Evolutionary conservation across 2,113 vertebrate species (phyloP).

Genomic region (Aramus guarauna): DNA sequence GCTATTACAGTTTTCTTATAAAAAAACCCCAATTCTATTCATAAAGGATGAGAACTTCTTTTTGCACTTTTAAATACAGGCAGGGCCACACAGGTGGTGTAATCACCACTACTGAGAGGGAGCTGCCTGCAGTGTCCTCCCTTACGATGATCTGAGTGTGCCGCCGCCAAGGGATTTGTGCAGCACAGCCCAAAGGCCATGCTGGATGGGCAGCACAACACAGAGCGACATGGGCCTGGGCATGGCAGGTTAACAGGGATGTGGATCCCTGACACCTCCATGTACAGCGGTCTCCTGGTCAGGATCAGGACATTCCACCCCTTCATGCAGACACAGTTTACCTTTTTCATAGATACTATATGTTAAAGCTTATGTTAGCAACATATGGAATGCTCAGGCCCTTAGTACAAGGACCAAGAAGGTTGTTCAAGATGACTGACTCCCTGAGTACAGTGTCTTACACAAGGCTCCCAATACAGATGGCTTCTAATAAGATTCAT

Average conservation of each 20-base stretch:
- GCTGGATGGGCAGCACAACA: neutral
- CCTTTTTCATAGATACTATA: too few species aligned
- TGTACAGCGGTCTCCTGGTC: too few species aligned
- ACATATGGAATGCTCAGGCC: neutral
- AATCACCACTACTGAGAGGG: rapidly evolving
- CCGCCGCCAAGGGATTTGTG: neutral
- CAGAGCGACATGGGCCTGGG: neutral
- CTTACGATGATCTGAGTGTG: neutral
- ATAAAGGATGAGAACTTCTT: neutral
- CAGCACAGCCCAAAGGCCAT: neutral
- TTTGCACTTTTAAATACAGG: neutral
- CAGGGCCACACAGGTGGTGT: neutral
- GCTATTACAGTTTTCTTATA: neutral
- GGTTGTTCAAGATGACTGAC: neutral
- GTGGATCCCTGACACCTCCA: too few species aligned
- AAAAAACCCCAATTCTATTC: neutral
- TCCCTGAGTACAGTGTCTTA: neutral
- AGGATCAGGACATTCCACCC: too few species aligned
- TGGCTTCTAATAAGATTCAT: neutral
- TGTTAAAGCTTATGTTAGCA: neutral
- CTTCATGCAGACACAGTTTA: too few species aligned
- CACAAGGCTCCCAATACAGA: neutral
- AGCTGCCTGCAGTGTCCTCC: neutral
- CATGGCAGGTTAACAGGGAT: neutral
- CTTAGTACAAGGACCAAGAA: neutral